Evolutionary conservation across 1,140 invertebrate species (phyloP).

Genomic region (Tribolium madens): DNA sequence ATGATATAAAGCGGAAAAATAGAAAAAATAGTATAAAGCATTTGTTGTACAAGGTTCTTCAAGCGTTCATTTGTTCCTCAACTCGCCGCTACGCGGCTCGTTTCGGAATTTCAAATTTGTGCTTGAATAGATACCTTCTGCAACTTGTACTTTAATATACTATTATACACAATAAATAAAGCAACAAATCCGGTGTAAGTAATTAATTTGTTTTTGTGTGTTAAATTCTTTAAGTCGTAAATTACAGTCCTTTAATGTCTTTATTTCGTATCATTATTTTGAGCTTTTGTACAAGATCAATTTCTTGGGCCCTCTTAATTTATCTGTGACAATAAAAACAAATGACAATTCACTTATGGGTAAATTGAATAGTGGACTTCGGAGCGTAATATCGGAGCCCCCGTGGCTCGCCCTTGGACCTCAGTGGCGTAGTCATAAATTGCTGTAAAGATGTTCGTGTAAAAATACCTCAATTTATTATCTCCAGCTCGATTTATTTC

Average conservation of each 20-base stretch:
- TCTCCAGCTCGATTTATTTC: not conserved
- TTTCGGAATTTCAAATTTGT: too few species aligned
- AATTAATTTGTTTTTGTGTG: not conserved
- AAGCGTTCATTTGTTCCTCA: too few species aligned
- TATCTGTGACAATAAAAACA: conserved; percentile 49
- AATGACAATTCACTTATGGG: conserved; percentile 53
- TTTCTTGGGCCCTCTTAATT: not conserved
- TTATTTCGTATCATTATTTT: not conserved
- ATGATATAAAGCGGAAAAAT: too few species aligned
- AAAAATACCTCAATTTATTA: conserved; percentile 26
- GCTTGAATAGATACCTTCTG: too few species aligned
- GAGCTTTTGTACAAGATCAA: not conserved
- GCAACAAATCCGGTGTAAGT: too few species aligned
- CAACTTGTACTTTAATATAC: too few species aligned
- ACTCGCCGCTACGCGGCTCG: too few species aligned
- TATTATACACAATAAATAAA: too few species aligned
- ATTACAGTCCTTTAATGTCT: not conserved
- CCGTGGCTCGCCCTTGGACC: conserved; percentile 32
- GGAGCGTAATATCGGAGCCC: conserved; percentile 46
- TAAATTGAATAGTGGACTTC: conserved; percentile 48
- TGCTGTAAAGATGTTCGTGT: not conserved
- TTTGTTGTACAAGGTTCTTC: too few species aligned
- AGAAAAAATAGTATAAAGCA: too few species aligned
- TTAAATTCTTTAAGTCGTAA: too few species aligned
- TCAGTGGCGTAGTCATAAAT: conserved; percentile 43